Evolutionary conservation across 2,888 invertebrate genomes (phyloP).

Genomic region (Pachycephus smyrnensis): DNA sequence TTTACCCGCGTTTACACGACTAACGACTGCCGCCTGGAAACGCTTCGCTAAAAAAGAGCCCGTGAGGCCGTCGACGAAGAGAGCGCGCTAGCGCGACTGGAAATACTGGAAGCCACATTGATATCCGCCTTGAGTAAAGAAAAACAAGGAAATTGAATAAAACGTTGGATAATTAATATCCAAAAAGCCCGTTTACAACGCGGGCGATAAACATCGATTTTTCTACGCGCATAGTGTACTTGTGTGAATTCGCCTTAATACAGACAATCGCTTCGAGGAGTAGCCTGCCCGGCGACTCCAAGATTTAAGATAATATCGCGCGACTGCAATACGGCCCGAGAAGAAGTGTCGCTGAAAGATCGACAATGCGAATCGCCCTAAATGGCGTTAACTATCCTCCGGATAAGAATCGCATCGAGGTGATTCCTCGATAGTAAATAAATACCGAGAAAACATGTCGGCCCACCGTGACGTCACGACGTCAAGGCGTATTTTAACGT

Average conservation of each 20-base stretch:
- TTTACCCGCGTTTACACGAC: slow-evolving; percentile 24
- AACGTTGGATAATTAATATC: background rate
- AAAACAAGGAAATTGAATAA: background rate
- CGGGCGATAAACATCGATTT: background rate
- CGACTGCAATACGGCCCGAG: background rate
- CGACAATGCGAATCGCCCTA: background rate
- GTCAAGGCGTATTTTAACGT: background rate
- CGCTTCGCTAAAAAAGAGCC: background rate
- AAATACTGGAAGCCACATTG: background rate
- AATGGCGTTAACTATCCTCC: background rate
- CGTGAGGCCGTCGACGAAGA: background rate
- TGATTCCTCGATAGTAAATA: background rate
- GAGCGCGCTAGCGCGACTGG: background rate
- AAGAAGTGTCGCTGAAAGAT: background rate
- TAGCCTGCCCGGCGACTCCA: background rate
- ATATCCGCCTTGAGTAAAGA: background rate
- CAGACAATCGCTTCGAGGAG: background rate
- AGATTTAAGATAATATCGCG: background rate
- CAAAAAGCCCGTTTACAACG: background rate
- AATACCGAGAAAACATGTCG: background rate
- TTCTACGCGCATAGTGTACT: background rate
- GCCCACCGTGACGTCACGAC: background rate
- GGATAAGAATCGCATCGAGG: background rate
- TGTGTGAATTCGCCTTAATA: background rate
- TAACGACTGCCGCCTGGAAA: slow-evolving; percentile 21